A percentile compares a stretch with the other conserved stretches of the same genome.
These are phyloP conservation scores for Amblyteles armatorius DNA, from an alignment of 2,888 invertebrate species.

Conservation along the genomic window DNA sequence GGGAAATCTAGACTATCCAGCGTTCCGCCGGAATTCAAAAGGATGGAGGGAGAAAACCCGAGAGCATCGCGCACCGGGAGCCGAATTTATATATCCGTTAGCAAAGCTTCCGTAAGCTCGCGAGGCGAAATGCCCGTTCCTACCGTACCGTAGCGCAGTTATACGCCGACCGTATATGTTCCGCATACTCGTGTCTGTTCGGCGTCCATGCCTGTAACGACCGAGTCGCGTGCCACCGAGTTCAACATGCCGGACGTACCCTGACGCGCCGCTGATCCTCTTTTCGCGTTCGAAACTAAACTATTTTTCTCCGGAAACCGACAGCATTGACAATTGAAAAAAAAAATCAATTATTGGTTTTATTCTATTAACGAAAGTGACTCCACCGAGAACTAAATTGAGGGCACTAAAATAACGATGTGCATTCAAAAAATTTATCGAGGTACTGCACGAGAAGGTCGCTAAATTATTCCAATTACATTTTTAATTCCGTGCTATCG, in stretches of 20 bases:
- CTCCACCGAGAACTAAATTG: background rate
- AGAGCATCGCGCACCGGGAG: slow-evolving; percentile 40
- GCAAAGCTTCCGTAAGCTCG: slow-evolving; percentile 65
- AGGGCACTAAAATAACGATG: too few relatives aligned
- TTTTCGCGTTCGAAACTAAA: background rate
- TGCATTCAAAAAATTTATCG: too few relatives aligned
- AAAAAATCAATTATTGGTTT: background rate
- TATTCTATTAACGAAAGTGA: background rate
- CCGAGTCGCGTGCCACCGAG: slow-evolving; percentile 31
- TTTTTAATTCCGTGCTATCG: too few relatives aligned
- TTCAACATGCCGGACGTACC: background rate
- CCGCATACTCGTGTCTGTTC: slow-evolving; percentile 18
- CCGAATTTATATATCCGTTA: slow-evolving; percentile 68
- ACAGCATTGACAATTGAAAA: background rate
- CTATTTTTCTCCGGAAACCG: slow-evolving; percentile 10
- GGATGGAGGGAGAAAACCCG: slow-evolving; percentile 53
- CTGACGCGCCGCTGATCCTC: background rate
- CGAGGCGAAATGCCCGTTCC: slow-evolving; percentile 48
- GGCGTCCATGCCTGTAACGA: slow-evolving; percentile 38
- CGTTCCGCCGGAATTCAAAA: slow-evolving; percentile 76
- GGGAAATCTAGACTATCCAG: slow-evolving; percentile 67
- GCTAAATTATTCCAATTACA: too few relatives aligned
- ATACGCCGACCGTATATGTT: slow-evolving; percentile 14
- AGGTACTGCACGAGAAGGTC: too few relatives aligned
- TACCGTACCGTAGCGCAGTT: slow-evolving; percentile 17